Base-by-base conservation (phyloP, 2,113 vertebrate genomes). In the Callionymus lyra region DNA sequence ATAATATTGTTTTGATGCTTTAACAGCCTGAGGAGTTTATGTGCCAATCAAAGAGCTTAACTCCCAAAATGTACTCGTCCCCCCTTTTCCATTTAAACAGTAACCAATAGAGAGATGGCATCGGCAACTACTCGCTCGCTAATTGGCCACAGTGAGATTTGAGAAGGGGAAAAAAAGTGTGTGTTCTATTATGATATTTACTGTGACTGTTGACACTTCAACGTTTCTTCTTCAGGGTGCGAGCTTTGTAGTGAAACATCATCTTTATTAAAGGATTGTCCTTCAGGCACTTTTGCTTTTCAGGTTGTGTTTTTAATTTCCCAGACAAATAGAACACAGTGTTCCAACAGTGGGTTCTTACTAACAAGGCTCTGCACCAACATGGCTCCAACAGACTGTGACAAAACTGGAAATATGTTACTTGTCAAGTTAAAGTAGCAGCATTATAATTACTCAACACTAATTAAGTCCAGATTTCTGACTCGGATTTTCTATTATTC, bases 61-160 rank as follows among this genome's bases (percentile, higher is more conserved):
- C 40, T 59, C 48, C 48, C 17, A 38, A 46, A 44, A 59, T 47
- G 41, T 62, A 67, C 65, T 68, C 57, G 44, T 31, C 33, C 44
- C 47, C 19, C 32, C 42, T 53, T n/a, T n/a, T 53, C 50, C 43
- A 47, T 44, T 40, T 51, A 41, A 53, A 49, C 38, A 50, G 45
- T 61, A 65, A 52, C 63, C 69, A 72, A 62, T 70, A 39, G 60
- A 47, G 51, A 50, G 35, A 51, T 50, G 34, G 46, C 54, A 54
- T 33, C 33, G 43, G 46, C 59, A 59, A 59, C 47, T 37, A 64
- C 59, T 50, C 53, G 45, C 63, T 46, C 9, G 41, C 60, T 76
- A 73, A 70, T 76, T 76, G 63, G 63, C 44, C 38, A 63, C 40
- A 63, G 46, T 68, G 63, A 60, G 57, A 65, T 43, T 58, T 63